Conservation (phyloP, 1,140 invertebrate species). For the Drosophila equinoxialis region DNA sequence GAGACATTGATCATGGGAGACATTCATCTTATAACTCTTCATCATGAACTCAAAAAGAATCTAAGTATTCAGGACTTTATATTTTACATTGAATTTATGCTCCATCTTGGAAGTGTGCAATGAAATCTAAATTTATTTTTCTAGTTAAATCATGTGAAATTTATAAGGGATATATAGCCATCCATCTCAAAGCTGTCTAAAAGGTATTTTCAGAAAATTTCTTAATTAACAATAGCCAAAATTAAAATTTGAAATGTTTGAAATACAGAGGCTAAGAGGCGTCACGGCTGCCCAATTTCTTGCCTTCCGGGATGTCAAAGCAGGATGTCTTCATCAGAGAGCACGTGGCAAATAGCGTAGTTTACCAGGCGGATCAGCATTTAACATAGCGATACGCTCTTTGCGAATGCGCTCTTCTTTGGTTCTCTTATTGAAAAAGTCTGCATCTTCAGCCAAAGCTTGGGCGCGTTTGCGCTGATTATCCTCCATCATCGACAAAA, state of each 20-base stretch:
- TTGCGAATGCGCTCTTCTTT: slow-evolving; percentile 41
- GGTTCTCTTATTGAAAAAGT: slow-evolving; percentile 53
- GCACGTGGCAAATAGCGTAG: slow-evolving; percentile 55
- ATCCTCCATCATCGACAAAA: slow-evolving; percentile 64
- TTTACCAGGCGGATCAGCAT: slow-evolving; percentile 41
- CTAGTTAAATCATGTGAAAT: too few species aligned
- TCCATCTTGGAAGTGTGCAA: too few species aligned
- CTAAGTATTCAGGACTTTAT: too few species aligned
- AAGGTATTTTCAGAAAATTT: too few species aligned
- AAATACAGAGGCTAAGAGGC: neutral
- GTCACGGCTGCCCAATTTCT: slow-evolving; percentile 10
- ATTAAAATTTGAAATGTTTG: neutral
- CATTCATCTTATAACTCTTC: too few species aligned
- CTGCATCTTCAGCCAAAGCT: slow-evolving; percentile 48
- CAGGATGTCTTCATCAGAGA: slow-evolving; percentile 48
- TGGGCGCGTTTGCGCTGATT: slow-evolving; percentile 63
- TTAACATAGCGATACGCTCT: slow-evolving; percentile 54
- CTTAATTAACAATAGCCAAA: too few species aligned
- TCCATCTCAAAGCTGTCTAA: too few species aligned
- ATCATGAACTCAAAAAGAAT: too few species aligned
- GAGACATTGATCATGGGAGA: too few species aligned
- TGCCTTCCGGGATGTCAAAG: slow-evolving; percentile 33
- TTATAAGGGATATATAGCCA: too few species aligned
- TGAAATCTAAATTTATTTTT: too few species aligned
- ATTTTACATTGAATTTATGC: too few species aligned